Evolutionary conservation across 2,888 invertebrate genomes (phyloP).

Genomic region (Oconnorella tubifera): DNA sequence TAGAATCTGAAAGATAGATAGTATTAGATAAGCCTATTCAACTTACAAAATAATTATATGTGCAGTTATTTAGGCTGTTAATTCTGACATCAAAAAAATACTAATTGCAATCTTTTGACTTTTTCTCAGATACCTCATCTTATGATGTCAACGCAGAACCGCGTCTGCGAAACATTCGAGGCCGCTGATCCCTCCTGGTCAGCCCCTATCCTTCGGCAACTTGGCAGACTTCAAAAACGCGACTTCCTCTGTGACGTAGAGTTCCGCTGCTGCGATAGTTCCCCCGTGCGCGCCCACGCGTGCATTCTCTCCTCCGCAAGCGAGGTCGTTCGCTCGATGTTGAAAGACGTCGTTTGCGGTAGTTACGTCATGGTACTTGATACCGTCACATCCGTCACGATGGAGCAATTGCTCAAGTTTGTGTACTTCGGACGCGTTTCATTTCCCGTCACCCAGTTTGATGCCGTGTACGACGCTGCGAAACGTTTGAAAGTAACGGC

Average conservation of each 20-base stretch:
- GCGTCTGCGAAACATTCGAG: too few relatives aligned
- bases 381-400: conserved; percentile 8
- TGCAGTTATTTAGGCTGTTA: too few relatives aligned
- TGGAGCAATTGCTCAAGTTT: neutral
- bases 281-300: conserved; percentile 15
- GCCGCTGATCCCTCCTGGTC: neutral
- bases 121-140: too few relatives aligned
- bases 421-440: conserved; percentile 11
- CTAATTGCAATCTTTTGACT: too few relatives aligned
- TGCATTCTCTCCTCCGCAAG: conserved; percentile 19
- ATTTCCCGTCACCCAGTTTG: neutral
- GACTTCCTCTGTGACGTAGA: conserved; percentile 18
- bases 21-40: too few relatives aligned
- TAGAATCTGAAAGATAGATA: too few relatives aligned
- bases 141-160: too few relatives aligned
- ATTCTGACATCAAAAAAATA: too few relatives aligned
- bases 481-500: neutral
- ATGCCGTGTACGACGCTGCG: conserved; percentile 7
- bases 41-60: too few relatives aligned
- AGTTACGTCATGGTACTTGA: conserved; percentile 1
- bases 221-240: conserved; percentile 13
- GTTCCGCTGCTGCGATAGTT: conserved; percentile 2
- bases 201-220: neutral
- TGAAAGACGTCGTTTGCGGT: neutral
- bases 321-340: neutral